Evolutionary conservation across 2,113 vertebrate genomes (phyloP).

Genomic region (Narcine bancroftii): DNA sequence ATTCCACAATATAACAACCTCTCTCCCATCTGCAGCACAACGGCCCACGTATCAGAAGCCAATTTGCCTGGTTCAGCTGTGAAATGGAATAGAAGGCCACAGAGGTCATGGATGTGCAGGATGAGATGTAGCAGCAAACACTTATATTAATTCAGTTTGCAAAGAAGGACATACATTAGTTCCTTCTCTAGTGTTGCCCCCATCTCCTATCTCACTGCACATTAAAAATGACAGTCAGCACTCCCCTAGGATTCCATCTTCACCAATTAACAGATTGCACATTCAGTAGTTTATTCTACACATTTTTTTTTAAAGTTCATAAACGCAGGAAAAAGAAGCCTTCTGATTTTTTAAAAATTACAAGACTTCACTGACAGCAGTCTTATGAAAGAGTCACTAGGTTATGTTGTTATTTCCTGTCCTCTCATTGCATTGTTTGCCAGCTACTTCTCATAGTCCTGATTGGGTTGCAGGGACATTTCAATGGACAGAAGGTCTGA

Average conservation of each 20-base stretch:
- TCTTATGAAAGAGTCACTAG: too few species aligned
- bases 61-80: not conserved
- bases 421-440: too few species aligned
- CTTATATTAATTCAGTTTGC: not conserved
- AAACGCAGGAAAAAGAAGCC: too few species aligned
- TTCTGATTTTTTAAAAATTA: not conserved
- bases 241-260: not conserved
- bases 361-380: too few species aligned
- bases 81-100: not conserved
- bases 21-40: not conserved
- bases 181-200: not conserved
- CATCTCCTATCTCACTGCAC: not conserved
- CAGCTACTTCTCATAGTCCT: too few species aligned
- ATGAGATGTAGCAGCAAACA: not conserved
- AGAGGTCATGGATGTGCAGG: not conserved
- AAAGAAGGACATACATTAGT: not conserved
- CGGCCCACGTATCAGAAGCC: not conserved
- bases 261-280: not conserved
- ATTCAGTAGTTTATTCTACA: not conserved
- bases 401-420: too few species aligned
- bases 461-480: too few species aligned
- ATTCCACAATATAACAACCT: too few species aligned
- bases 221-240: not conserved
- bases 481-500: too few species aligned
- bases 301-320: not conserved